Evolutionary conservation across 2,888 invertebrate genomes (phyloP).

Genomic region (Junonia oenone): DNA sequence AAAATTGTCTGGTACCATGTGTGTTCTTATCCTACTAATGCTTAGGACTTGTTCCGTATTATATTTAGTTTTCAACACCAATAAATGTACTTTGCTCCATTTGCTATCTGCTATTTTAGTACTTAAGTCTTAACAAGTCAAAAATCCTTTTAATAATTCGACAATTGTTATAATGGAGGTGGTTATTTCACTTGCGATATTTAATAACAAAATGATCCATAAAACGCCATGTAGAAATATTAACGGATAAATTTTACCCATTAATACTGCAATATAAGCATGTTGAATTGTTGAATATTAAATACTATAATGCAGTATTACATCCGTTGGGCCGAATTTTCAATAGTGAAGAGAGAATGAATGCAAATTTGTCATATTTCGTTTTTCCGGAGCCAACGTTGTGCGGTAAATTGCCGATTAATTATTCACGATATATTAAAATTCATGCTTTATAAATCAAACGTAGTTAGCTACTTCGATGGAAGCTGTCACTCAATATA

Average conservation of each 20-base stretch:
- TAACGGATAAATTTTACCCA: background rate
- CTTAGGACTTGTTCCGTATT: background rate
- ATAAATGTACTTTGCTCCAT: background rate
- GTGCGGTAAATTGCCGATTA: conserved; percentile 10
- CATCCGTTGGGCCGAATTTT: conserved; percentile 8
- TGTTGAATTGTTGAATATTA: conserved; percentile 8
- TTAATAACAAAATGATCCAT: background rate
- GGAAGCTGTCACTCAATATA: background rate
- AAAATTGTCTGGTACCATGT: background rate
- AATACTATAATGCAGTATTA: conserved; percentile 10
- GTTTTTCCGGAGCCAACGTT: background rate
- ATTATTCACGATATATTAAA: conserved; percentile 8
- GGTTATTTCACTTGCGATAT: background rate
- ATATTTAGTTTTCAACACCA: background rate
- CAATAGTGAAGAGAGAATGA: conserved; percentile 21
- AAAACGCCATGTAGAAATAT: background rate
- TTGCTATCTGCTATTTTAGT: too few species aligned
- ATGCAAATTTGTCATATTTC: conserved; percentile 12
- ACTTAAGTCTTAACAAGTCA: background rate
- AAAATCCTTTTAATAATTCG: background rate
- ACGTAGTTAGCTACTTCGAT: background rate
- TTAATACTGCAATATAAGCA: conserved; percentile 2
- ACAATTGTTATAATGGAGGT: background rate
- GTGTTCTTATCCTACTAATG: background rate
- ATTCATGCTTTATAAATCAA: conserved; percentile 2